Evolutionary conservation across 1,140 invertebrate genomes (phyloP), one percentile per base, ranked within the genome.

Genomic region (Aphis craccivora): DNA sequence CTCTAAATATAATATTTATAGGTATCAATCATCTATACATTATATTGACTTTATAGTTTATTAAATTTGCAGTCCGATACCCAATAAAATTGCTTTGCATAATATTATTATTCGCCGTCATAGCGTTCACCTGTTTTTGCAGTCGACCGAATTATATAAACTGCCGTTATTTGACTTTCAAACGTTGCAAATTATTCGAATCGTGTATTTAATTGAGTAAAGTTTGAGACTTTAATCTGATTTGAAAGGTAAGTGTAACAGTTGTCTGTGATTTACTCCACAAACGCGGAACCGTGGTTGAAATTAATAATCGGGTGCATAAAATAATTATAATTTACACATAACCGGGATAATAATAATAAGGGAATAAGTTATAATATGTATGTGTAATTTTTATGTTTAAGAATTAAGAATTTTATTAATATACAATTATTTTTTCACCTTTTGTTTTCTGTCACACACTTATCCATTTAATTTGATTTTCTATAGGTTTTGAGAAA

Each of bases 191-290:
- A 88, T 88, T 88, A 51, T n/a, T 51, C 20, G 86, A 88, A n/a
- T 86, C 43, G 43, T 86, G 84, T 86, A 86, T 18, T 86, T 86
- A 86, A 88, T 88, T 51, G n/a, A n/a, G n/a, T 88, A 51, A 88
- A 88, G 45, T 88, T 88, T 35, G 48, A 51, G 45, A 88, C 45
- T 51, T 88, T 88, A 88, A 88, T 88, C 86, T 88, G 86, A 88
- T 88, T 88, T 88, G 45, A 88, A 88, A 88, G 45, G 86, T 88
- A 88, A 5, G 7, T 23, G 45, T 88, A 35, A 7, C n/a, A 88
- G 45, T 88, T 35, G 22, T 51, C 86, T 88, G 30, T 37, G 86
- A 51, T 88, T 88, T 88, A 35, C 45, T 35, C n/a, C 25, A 14
- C n/a, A 8, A 88, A 88, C 86, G 86, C 30, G 14, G 20, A 51